Evolutionary conservation across 2,888 invertebrate species (phyloP), one percentile per base, ranked within the genome.

Genomic region (Dryadula phaetusa): DNA sequence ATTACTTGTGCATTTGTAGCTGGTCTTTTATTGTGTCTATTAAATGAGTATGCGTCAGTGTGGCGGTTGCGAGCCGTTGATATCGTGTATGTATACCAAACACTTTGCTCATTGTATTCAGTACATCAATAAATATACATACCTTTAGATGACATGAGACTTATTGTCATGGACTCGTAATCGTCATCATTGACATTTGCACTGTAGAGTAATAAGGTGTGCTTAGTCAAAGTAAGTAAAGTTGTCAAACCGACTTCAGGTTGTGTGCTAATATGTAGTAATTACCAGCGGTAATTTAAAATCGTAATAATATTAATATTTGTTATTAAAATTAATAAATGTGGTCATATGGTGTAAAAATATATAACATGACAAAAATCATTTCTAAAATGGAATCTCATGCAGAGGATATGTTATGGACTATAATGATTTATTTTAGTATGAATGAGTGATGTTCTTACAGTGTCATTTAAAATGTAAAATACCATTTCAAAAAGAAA

Each of bases 221-320:
- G 82, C 80, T 85, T 87, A 90, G 88, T 81, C 79, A 77, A 83
- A 81, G 75, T 80, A 82, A 76, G 72, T 66, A 64, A 69, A 67
- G 85, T 87, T 84, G 88, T 84, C 75, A 81, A 79, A 79, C 70
- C 65, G 52, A 88, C 84, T 84, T 76, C 80, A 81, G 92, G 91
- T 91, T 92, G 90, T 92, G 90, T 90, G 85, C 85, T 88, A 87
- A 74, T 71, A 79, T 80, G 73, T 78, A 78, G 71, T 69, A 71
- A 73, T 74, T 75, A 74, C 72, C 70, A 52, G 69, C 34, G 71
- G 64, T 71, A 62, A 69, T 64, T 32, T 64, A 66, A 64, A 69
- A 66, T 70, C 58, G 62, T 64, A 53, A 62, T 56, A 54, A 34
- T 53, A 47, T 62, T 54, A 53, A 56, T 54, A 49, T 64, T 60